A percentile compares a stretch with the other conserved stretches of the same genome.
phyloP scores from a whole-genome alignment of 2,797 vertebrate genomes.

The Pipistrellus pipistrellus region DNA sequence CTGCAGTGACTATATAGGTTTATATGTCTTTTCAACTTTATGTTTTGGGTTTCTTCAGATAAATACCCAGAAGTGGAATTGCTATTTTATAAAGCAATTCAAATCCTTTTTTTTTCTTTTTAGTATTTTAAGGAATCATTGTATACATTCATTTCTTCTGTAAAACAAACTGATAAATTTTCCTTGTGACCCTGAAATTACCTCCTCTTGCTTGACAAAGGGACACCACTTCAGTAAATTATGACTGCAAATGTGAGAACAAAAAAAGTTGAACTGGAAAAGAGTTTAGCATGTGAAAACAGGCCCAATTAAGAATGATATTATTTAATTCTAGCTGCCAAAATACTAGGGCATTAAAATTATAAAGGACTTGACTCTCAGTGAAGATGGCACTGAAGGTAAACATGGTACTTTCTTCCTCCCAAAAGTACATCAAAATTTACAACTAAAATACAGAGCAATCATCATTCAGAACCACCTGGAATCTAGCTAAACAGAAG shows the following conservation, averaged over 20 bases:
- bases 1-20: neutral
- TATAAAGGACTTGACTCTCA: neutral
- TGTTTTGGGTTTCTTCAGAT: neutral
- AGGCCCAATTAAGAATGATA: neutral
- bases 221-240: neutral
- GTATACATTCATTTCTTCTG: neutral
- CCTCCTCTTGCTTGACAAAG: neutral
- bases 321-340: neutral
- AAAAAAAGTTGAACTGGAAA: neutral
- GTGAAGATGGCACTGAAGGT: too few species aligned
- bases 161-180: neutral
- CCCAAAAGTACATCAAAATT: too few species aligned
- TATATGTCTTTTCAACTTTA: neutral
- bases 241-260: neutral
- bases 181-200: neutral
- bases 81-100: neutral
- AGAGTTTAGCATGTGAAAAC: neutral
- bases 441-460: too few species aligned
- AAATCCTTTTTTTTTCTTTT: neutral
- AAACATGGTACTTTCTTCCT: too few species aligned
- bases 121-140: neutral
- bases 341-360: neutral
- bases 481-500: too few species aligned
- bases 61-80: neutral
- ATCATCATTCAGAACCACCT: too few species aligned